A percentile compares a stretch with the other conserved stretches of the same genome.
These are phyloP conservation scores for Ophonus ardosiacus DNA, from an alignment of 2,888 invertebrate species.

Conservation along the genomic window DNA sequence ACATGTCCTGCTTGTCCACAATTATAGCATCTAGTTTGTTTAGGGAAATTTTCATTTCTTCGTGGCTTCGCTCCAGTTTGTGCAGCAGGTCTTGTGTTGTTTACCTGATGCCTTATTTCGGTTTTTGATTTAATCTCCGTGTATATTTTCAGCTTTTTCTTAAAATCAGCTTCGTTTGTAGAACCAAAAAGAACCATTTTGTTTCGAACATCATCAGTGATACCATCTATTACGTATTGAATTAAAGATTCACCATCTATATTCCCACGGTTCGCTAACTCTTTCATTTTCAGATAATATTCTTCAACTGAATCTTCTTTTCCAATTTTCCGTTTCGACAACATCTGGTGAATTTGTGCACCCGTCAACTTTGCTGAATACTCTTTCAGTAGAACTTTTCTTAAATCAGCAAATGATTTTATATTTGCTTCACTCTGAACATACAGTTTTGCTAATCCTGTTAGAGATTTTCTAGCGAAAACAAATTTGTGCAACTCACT, in stretches of 20 bases:
- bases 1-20: conserved; percentile 63
- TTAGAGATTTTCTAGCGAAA: conserved; percentile 38
- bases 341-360: conserved; percentile 65
- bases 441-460: no score
- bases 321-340: conserved; percentile 69
- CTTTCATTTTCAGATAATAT: conserved; percentile 72
- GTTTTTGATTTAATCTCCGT: conserved; percentile 63
- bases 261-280: conserved; percentile 71
- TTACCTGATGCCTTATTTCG: neutral
- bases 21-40: conserved; percentile 63
- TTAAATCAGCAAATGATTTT: conserved; percentile 36
- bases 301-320: conserved; percentile 71
- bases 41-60: neutral
- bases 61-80: no score
- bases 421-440: no score
- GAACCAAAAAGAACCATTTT: no score
- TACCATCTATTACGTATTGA: conserved; percentile 73
- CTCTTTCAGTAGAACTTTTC: conserved; percentile 27
- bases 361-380: conserved; percentile 6
- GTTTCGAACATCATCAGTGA: conserved; percentile 68
- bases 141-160: conserved; percentile 66
- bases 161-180: conserved; percentile 64
- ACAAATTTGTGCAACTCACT: conserved; percentile 32
- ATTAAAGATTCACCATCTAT: conserved; percentile 71
- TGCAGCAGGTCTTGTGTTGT: neutral